Evolutionary conservation across 2,113 vertebrate genomes (phyloP).

Genomic region (Danio rerio): DNA sequence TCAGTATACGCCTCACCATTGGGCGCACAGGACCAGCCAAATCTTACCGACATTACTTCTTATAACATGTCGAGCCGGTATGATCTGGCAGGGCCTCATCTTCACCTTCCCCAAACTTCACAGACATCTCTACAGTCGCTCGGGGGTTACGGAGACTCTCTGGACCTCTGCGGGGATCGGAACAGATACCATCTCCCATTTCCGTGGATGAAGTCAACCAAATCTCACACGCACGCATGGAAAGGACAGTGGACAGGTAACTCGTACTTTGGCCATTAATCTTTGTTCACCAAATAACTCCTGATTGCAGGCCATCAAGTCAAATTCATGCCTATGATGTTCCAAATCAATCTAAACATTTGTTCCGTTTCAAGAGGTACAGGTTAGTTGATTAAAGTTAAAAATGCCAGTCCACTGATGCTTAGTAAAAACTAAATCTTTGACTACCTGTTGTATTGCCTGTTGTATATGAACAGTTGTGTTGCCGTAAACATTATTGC

Average conservation of each 20-base stretch:
- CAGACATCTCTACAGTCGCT: constrained; percentile 77
- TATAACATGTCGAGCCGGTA: constrained; percentile 88
- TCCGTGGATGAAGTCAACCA: constrained; percentile 98
- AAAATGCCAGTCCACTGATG: no score
- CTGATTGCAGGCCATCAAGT: background rate
- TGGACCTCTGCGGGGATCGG: constrained; percentile 78
- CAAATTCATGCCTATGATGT: background rate
- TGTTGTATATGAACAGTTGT: no score
- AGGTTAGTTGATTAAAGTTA: no score
- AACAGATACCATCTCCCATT: constrained; percentile 86
- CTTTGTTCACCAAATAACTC: background rate
- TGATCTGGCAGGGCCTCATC: constrained; percentile 81
- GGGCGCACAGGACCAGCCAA: constrained; percentile 82
- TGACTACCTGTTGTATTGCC: no score
- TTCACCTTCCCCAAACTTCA: constrained; percentile 78
- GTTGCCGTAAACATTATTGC: no score
- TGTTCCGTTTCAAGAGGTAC: no score
- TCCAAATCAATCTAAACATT: no score
- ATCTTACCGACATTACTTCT: constrained; percentile 84
- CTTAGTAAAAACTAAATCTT: no score
- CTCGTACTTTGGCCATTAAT: constrained; percentile 31
- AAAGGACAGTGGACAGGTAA: constrained; percentile 96
- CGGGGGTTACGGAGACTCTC: constrained; percentile 79
- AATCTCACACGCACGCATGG: constrained; percentile 90
- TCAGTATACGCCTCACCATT: constrained; percentile 77